A percentile compares a stretch with the other conserved stretches of the same genome.
Conservation (phyloP, 2,113 vertebrate species). For the Mungos mungo region DNA sequence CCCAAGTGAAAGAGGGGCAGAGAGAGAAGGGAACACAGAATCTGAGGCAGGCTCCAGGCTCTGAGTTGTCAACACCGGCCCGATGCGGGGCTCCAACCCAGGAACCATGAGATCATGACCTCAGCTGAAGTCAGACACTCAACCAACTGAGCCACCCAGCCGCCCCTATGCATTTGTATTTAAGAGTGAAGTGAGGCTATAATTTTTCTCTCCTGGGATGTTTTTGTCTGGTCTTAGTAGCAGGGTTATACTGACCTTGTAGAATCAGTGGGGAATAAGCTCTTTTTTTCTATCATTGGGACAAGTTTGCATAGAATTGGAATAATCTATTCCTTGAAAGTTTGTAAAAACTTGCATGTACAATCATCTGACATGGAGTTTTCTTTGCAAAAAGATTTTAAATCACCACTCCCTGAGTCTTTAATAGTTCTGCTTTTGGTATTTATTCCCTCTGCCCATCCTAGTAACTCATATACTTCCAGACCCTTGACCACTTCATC, state of each 20-base stretch:
- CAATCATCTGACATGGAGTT: not conserved
- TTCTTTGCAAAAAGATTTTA: constrained; percentile 30
- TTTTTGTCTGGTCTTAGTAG: not conserved
- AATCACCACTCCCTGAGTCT: not conserved
- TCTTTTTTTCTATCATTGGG: not conserved
- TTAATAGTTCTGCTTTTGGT: not conserved
- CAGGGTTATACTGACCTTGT: not conserved
- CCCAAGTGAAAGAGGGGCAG: too few species aligned
- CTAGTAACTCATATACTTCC: not conserved
- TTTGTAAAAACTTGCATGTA: not conserved
- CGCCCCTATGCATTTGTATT: not conserved
- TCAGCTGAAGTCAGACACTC: too few species aligned
- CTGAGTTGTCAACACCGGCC: too few species aligned
- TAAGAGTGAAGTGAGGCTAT: not conserved
- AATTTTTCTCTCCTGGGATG: not conserved
- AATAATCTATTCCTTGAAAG: not conserved
- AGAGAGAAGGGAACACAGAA: too few species aligned
- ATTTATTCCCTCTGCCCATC: not conserved
- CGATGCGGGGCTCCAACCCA: too few species aligned
- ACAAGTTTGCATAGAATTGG: not conserved
- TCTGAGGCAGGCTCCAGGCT: too few species aligned
- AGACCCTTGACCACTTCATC: not conserved
- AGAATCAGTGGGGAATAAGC: not conserved
- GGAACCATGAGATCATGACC: too few species aligned
- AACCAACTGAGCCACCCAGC: too few species aligned